Evolutionary conservation across 2,888 invertebrate genomes (phyloP).

Genomic region (Barypeithes pellucidus): DNA sequence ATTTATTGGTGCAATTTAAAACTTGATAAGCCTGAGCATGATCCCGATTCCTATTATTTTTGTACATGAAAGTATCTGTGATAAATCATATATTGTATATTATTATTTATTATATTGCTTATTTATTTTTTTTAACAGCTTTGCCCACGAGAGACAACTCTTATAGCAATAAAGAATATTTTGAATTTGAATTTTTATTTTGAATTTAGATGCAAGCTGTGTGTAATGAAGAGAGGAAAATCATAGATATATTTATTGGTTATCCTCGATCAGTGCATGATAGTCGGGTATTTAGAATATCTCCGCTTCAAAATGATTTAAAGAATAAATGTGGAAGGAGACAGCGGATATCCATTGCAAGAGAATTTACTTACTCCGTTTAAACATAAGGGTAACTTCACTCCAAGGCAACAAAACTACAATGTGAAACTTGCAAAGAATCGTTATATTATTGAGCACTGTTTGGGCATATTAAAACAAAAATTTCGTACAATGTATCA

Average conservation of each 20-base stretch:
- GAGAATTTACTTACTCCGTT: conserved; percentile 39
- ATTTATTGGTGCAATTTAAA: too few species aligned
- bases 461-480: conserved; percentile 47
- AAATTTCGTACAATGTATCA: conserved; percentile 44
- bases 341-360: conserved; percentile 45
- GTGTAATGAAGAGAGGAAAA: conserved; percentile 28
- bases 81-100: too few species aligned
- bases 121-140: too few species aligned
- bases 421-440: conserved; percentile 19
- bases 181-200: conserved; percentile 3
- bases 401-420: conserved; percentile 13
- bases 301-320: conserved; percentile 28
- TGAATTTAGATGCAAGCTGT: conserved; percentile 36
- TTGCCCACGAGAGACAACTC: too few species aligned
- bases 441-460: conserved; percentile 42
- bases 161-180: too few species aligned
- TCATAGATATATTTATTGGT: conserved; percentile 43
- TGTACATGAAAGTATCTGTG: too few species aligned
- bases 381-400: conserved; percentile 38
- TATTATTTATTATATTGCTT: neutral
- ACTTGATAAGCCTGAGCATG: too few species aligned
- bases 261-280: conserved; percentile 55
- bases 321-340: conserved; percentile 44
- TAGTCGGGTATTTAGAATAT: conserved; percentile 47
- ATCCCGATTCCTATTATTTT: too few species aligned